Conservation (phyloP, 2,888 invertebrate genomes). For the Nasonovia ribisnigri region DNA sequence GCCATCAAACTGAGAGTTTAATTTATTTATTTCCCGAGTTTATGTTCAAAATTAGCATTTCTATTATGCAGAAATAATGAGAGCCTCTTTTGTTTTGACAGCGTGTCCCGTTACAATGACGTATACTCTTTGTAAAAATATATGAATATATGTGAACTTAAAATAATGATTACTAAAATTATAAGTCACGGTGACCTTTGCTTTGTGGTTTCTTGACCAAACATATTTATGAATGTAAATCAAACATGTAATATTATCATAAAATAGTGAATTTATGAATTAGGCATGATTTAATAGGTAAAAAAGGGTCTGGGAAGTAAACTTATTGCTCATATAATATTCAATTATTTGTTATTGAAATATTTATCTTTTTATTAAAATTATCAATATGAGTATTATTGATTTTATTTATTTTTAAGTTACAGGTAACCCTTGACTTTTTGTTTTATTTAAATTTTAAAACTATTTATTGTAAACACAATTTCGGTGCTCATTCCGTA, state of each 20-base stretch:
- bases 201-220: not conserved
- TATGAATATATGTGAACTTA: constrained; percentile 17
- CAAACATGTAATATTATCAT: not conserved
- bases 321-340: not conserved
- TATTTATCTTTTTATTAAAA: not conserved
- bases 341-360: not conserved
- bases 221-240: not conserved
- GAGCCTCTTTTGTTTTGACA: constrained; percentile 60
- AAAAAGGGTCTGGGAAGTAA: not conserved
- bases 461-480: not conserved
- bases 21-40: constrained; percentile 62
- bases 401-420: not conserved
- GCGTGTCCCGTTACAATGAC: constrained; percentile 24
- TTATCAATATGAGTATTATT: not conserved
- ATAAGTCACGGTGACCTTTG: not conserved
- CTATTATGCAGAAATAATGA: constrained; percentile 57
- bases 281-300: not conserved
- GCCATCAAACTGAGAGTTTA: constrained; percentile 51
- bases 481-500: not conserved
- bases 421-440: not conserved
- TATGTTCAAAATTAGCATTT: constrained; percentile 57
- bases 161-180: constrained; percentile 30
- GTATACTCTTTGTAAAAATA: constrained; percentile 26
- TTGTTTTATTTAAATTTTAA: not conserved
- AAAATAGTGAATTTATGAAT: not conserved